A percentile compares a stretch with the other conserved stretches of the same genome.
Evolutionary conservation across 2,113 vertebrate species (phyloP).

Genomic region (Murina feae): DNA sequence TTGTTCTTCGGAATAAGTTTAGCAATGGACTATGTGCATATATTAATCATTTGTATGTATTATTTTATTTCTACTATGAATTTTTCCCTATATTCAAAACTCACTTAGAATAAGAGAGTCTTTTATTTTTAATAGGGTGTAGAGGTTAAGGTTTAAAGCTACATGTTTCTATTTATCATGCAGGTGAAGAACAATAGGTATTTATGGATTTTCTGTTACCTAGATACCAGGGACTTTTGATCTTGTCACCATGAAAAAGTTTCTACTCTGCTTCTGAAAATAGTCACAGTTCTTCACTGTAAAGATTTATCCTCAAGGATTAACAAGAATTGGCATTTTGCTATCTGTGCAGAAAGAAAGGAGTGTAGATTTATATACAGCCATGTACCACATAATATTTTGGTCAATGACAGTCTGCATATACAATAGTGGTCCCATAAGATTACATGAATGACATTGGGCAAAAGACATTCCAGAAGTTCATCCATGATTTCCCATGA

Average conservation of each 20-base stretch:
- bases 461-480: background rate
- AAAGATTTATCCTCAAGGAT: background rate
- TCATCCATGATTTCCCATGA: background rate
- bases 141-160: constrained; percentile 8
- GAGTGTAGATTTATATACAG: background rate
- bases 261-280: constrained; percentile 52
- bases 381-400: background rate
- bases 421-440: background rate
- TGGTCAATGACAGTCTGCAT: background rate
- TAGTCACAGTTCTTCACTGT: constrained; percentile 1
- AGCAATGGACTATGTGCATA: background rate
- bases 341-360: background rate
- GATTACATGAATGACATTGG: background rate
- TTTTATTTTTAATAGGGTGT: constrained; percentile 10
- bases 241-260: constrained; percentile 32
- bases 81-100: constrained; percentile 38
- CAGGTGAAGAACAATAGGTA: constrained; percentile 51
- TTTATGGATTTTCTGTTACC: constrained; percentile 57
- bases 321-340: background rate
- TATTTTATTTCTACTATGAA: background rate
- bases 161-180: constrained; percentile 32
- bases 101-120: constrained; percentile 39
- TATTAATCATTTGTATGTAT: background rate
- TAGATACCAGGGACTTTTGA: constrained; percentile 56
- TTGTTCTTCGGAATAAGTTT: constrained; percentile 29